Conservation (phyloP, 2,888 invertebrate species). For the Lissocephala sabroskyi region DNA sequence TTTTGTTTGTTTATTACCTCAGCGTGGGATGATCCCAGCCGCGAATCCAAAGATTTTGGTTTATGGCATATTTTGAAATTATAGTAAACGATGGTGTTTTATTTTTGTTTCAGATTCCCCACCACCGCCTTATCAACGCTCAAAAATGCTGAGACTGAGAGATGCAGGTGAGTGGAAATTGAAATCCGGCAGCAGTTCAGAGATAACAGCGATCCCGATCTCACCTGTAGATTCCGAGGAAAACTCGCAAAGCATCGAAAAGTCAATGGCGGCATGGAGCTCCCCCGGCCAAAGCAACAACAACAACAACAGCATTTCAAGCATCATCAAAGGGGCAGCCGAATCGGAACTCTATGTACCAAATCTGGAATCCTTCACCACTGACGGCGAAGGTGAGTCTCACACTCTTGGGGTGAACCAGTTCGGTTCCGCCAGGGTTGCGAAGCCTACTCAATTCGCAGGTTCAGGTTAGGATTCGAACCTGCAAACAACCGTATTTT, state of each 20-base stretch:
- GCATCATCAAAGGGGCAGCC: conserved; percentile 35
- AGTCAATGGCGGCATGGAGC: conserved; percentile 38
- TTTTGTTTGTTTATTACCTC: no score
- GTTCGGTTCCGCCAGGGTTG: no score
- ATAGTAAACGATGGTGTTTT: neutral
- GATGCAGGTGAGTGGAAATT: conserved; percentile 79
- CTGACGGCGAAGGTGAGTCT: conserved; percentile 86
- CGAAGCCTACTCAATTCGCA: no score
- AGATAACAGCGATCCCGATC: neutral
- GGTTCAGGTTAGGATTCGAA: no score
- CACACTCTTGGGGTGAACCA: neutral
- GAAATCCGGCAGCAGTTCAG: neutral
- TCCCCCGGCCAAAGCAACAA: conserved; percentile 30
- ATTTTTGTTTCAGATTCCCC: conserved; percentile 78
- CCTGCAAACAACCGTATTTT: no score
- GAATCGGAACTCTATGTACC: conserved; percentile 48
- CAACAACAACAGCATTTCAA: conserved; percentile 46
- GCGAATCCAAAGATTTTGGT: neutral
- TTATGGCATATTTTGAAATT: neutral
- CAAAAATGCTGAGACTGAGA: conserved; percentile 81
- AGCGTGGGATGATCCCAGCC: no score
- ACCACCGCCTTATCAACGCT: conserved; percentile 87
- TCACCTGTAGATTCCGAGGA: conserved; percentile 75
- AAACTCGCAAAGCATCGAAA: conserved; percentile 73
- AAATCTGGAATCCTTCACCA: conserved; percentile 81